Conservation (phyloP, 2,797 vertebrate species). For the Natrix natrix region DNA sequence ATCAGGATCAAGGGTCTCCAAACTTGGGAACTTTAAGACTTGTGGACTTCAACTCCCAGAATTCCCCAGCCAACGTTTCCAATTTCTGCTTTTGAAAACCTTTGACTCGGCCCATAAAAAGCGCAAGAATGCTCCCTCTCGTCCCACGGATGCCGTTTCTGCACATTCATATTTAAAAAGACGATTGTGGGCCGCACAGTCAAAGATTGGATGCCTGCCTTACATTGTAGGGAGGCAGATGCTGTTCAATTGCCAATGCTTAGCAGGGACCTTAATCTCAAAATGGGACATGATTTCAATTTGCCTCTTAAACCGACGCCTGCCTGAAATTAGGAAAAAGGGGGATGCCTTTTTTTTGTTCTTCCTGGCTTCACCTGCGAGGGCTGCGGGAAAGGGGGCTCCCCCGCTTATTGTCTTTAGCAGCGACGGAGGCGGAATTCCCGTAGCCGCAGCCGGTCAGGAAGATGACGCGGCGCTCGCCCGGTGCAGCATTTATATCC, state of each 20-base stretch:
- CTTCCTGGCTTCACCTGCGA: background rate
- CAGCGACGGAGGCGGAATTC: background rate
- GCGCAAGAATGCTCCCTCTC: background rate
- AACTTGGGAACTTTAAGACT: too few relatives aligned
- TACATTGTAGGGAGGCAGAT: background rate
- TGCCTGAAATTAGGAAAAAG: background rate
- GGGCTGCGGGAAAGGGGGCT: background rate
- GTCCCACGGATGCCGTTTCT: background rate
- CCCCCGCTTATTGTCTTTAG: background rate
- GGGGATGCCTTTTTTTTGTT: background rate
- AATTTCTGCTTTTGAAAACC: background rate
- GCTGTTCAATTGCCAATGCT: background rate
- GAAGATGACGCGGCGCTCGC: background rate
- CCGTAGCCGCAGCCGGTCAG: background rate
- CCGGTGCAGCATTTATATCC: background rate
- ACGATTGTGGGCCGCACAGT: too few relatives aligned
- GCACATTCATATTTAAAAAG: background rate
- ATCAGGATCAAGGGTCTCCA: background rate
- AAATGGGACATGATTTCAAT: background rate
- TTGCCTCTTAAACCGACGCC: background rate
- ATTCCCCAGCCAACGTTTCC: background rate
- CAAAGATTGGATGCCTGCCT: background rate
- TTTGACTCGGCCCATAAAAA: background rate
- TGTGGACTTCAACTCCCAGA: too few relatives aligned
- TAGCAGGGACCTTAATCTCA: background rate